Evolutionary conservation across 1,140 invertebrate genomes (phyloP), one percentile per base, ranked within the genome.

Genomic region (Globodera rostochiensis): DNA sequence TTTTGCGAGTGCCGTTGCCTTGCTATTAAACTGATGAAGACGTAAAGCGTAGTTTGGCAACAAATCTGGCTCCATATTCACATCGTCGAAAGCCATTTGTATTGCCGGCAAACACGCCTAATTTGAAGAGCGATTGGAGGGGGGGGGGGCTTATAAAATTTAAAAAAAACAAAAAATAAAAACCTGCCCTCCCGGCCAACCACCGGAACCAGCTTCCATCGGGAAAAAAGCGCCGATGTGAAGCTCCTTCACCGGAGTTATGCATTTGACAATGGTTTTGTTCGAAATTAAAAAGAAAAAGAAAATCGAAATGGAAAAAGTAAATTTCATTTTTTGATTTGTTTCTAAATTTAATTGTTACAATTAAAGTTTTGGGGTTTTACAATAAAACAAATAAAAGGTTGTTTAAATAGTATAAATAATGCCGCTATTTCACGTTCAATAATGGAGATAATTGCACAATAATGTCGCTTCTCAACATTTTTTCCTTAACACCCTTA

Each of bases 181-280:
- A 47, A 78, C 47, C 77, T 88, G 81, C 19, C 91, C 91, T 9
- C 92, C 92, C 3, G 91, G 90, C 92, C 92, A 92, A 25, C 91
- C 91, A 95, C 78, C 96, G 95, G 90, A 96, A 94, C 96, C 97
- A 97, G 77, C 96, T 96, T 76, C 96, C 96, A 89, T 98, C 5
- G 97, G 97, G 91, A 98, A 98, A 85, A 98, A 97, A 36, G 95
- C 97, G 73, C 96, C 97, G 90, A 99, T 97, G 90, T 98, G 95
- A 81, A 98, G 82, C 80, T 86, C 85, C 49, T 83, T 86, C 19
- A 84, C 77, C 36, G 76, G 83, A 15, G 77, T 78, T 64, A 66
- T 50, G 25, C 21, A 49, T 64, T 67, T n/a, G 19, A 53, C 46
- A 66, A 36, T 66, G 36, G n/a, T 53, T 7, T 9, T 53, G 50